Evolutionary conservation across 2,797 vertebrate species (phyloP).

Genomic region (Eidolon dupreanum): DNA sequence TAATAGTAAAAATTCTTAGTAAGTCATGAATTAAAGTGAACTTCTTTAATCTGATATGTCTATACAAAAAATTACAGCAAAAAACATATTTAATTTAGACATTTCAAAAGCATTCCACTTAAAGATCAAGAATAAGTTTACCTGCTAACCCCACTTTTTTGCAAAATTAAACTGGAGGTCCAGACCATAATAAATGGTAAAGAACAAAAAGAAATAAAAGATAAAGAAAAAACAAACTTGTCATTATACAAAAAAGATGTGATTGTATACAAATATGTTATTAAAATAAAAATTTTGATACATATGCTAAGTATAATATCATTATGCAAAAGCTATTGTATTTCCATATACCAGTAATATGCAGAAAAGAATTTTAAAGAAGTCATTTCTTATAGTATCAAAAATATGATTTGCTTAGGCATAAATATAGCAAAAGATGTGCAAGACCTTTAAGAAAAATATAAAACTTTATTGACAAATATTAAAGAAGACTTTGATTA

Average conservation of each 20-base stretch:
- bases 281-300: not conserved
- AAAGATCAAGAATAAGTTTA: not conserved
- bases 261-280: constrained; percentile 11
- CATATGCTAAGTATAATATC: not conserved
- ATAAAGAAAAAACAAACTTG: not conserved
- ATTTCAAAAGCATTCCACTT: constrained; percentile 6
- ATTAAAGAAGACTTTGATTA: constrained; percentile 33
- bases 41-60: not conserved
- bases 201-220: constrained; percentile 14
- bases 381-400: constrained; percentile 5
- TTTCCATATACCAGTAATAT: not conserved
- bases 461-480: constrained; percentile 6
- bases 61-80: not conserved
- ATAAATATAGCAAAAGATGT: constrained; percentile 22
- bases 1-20: not conserved
- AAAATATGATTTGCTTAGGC: constrained; percentile 11
- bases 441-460: constrained; percentile 15
- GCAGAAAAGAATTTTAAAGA: constrained; percentile 30
- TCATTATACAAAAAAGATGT: not conserved
- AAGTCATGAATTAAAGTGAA: not conserved
- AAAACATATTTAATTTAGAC: not conserved
- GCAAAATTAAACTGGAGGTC: constrained; percentile 17
- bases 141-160: not conserved
- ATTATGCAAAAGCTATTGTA: not conserved
- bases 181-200: not conserved